Base-by-base conservation (phyloP, 53 echinoderm and acorn worm genomes). In the Holothuria leucospilota region DNA sequence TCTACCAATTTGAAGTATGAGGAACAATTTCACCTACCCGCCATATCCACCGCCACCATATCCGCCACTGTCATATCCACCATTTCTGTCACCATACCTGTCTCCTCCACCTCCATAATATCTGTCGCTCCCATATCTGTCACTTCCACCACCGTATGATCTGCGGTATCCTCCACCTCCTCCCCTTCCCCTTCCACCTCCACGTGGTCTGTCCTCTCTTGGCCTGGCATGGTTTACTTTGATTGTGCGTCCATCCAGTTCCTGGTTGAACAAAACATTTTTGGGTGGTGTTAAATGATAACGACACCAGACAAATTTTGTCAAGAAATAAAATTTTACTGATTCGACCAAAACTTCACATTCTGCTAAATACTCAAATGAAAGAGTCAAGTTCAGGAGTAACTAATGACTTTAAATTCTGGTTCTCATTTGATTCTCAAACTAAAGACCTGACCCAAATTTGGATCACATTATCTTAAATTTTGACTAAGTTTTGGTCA, bases 41-140 rank as follows among this genome's bases (percentile, higher is more conserved):
- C 79, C 53, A 49, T 53, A 51, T 80, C 81, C 29, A 41, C 79
- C 79, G 13, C 41, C 72, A 26, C 72, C 38, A 39, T 39, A 28
- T 29, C 46, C 20, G 27, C 40, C 40, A 49, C 56, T 25, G 41
- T 58, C 81, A 29, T 58, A 21, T 80, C 53, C 59, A 24, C 53
- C 56, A 29, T 28, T 25, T 28, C 53, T 30, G n/a, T 24, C 56
- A 29, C n/a, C 18, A 12, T 24, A 20, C 59, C 29, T 58, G n/a
- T 24, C 53, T n/a, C 49, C 81, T n/a, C 49, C 81, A 53, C 29
- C 81, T 26, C 67, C 27, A 3, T 30, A 11, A 13, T 30, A 27
- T 67, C 67, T 30, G 27, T 30, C 67, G 4, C 67, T 29, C 29
- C 81, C 63, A 63, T 42, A 63, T 34, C 84, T 13, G 5, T 42